phyloP scores from a whole-genome alignment of 2,888 invertebrate species.

The Drosophila cognata region DNA sequence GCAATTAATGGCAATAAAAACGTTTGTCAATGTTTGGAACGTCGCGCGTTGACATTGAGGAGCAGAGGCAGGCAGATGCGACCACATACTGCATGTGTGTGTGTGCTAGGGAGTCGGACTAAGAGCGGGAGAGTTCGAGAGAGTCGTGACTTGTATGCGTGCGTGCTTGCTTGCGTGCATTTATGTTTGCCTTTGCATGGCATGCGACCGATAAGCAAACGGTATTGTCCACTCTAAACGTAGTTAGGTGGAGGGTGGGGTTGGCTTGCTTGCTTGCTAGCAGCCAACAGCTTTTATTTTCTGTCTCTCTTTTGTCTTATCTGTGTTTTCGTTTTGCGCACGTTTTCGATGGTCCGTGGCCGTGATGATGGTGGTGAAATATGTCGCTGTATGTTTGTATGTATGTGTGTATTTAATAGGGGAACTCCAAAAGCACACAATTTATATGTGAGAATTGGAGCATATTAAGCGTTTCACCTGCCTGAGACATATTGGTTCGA shows the following conservation, averaged over 20 bases:
- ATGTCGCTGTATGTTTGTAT: constrained; percentile 25
- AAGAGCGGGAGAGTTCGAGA: constrained; percentile 3
- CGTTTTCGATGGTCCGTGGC: constrained; percentile 64
- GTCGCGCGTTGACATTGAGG: constrained; percentile 48
- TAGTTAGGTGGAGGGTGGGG: background rate
- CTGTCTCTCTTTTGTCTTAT: constrained; percentile 58
- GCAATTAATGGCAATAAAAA: constrained; percentile 59
- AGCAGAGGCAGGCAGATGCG: constrained; percentile 12
- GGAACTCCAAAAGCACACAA: constrained; percentile 5
- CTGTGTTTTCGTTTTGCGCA: constrained; percentile 75
- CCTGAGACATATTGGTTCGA: constrained; percentile 35
- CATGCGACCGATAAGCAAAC: constrained; percentile 69
- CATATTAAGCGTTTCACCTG: constrained; percentile 57
- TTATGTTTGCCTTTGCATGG: constrained; percentile 34
- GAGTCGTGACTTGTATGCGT: constrained; percentile 9
- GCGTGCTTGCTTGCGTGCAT: constrained; percentile 9
- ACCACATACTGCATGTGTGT: background rate
- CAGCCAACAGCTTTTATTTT: constrained; percentile 25
- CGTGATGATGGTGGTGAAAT: constrained; percentile 51
- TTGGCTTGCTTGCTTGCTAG: constrained; percentile 22
- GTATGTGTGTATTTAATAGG: background rate
- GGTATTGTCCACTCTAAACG: constrained; percentile 56
- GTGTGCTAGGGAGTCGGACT: background rate
- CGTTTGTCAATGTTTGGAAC: constrained; percentile 54
- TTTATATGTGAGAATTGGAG: constrained; percentile 38